These are phyloP conservation scores for Limanda limanda DNA, from an alignment of 2,113 vertebrate genomes.

Conservation along the genomic window DNA sequence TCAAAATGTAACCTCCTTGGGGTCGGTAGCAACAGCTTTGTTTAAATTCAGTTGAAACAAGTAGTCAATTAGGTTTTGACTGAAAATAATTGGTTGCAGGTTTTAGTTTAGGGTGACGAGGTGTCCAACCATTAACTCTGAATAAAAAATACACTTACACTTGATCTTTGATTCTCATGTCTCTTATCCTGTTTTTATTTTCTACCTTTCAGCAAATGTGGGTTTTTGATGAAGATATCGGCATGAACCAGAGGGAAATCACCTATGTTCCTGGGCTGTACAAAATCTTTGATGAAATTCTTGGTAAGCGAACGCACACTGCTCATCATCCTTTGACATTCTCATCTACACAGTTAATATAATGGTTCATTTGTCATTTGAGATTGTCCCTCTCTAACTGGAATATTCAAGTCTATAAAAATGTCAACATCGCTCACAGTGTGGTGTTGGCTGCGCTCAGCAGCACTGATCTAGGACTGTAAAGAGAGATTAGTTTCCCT, in stretches of 20 bases:
- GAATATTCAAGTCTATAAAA: constrained; percentile 3
- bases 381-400: not conserved
- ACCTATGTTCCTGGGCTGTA: constrained; percentile 97
- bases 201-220: constrained; percentile 90
- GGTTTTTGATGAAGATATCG: constrained; percentile 97
- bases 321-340: not conserved
- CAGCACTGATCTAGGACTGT: constrained; percentile 2
- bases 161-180: not conserved
- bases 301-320: constrained; percentile 85
- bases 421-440: not conserved
- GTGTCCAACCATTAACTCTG: no score
- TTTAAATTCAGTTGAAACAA: no score
- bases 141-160: no score
- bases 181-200: not conserved
- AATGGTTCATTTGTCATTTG: constrained; percentile 19
- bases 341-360: constrained; percentile 5
- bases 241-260: constrained; percentile 97
- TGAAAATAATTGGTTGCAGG: no score
- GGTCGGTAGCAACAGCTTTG: no score
- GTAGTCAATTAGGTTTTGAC: no score
- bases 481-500: constrained; percentile 25
- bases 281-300: constrained; percentile 99
- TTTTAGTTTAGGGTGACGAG: no score
- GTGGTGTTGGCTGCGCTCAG: not conserved
- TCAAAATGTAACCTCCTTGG: no score